Base-by-base conservation (phyloP, 1,140 invertebrate genomes). In the Ericerus pela region DNA sequence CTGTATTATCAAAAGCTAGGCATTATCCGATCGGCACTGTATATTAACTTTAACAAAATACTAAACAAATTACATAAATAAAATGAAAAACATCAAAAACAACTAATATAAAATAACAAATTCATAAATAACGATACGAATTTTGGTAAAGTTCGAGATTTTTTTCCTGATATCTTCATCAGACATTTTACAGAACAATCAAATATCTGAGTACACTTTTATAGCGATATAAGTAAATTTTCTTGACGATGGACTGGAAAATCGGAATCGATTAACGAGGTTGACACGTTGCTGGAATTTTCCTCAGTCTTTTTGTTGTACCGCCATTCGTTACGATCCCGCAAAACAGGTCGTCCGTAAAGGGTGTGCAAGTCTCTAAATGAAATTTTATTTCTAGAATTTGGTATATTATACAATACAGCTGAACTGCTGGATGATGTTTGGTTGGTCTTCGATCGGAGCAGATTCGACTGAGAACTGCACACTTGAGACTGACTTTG, bases 311-410 rank as follows among this genome's bases (percentile, higher is more conserved):
- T 47, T 47, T 14, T 47, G 22, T 47, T 18, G 14, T 47, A 24
- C 60, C 75, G 75, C 81, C 81, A 84, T 61, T 77, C 75, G 59
- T 78, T 82, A 12, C 78, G 72, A 67, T 85, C 80, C 0, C 73
- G 72, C 12, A 84, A 65, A 54, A 85, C 79, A 63, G 76, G 76
- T 55, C 81, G 71, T 2, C 82, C 81, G 62, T 80, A 81, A 0
- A 73, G 69, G 33, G 76, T 80, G 65, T 85, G 82, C 14, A 85
- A 69, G 64, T 85, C 82, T 53, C 78, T 69, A 66, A 85, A 85
- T 1, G 79, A 73, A 12, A 81, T 73, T 61, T 59, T 61, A 18
- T 54, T 47, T 22, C 41, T 18, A 12, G 22, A 24, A 47, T 47
- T 47, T 8, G 16, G 16, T 3, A 22, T 10, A 2, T 2, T 47